Evolutionary conservation across 2,113 vertebrate genomes (phyloP).

Genomic region (Alouatta palliata): DNA sequence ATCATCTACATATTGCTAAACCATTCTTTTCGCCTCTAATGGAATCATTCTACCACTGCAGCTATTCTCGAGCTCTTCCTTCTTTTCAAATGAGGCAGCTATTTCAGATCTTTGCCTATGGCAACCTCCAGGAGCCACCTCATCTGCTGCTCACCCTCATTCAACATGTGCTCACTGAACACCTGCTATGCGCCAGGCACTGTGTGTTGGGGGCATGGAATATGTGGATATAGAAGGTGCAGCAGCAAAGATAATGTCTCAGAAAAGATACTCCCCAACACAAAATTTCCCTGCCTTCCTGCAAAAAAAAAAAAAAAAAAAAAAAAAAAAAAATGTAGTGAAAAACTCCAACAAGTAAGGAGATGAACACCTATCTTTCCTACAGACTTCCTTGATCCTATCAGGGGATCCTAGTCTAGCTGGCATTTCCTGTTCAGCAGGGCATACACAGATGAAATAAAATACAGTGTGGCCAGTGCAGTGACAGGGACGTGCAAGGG

Average conservation of each 20-base stretch:
- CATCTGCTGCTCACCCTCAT: not conserved
- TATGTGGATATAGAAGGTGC: not conserved
- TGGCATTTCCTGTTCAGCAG: not conserved
- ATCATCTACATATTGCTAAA: not conserved
- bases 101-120: not conserved
- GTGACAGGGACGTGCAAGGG: accelerated
- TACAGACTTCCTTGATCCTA: not conserved
- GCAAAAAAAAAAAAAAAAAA: too few relatives aligned
- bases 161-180: not conserved
- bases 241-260: not conserved
- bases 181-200: not conserved
- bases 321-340: not conserved
- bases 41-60: not conserved
- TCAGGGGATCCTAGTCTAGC: not conserved
- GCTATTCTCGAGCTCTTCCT: not conserved
- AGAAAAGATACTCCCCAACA: not conserved
- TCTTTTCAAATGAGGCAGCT: not conserved
- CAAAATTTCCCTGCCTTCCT: not conserved
- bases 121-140: not conserved
- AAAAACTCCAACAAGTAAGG: not conserved
- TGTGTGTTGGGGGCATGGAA: too few relatives aligned
- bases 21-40: not conserved
- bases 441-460: not conserved
- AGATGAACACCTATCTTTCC: not conserved
- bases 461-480: not conserved